Evolutionary conservation across 2,797 vertebrate species (phyloP).

Genomic region (Tokudaia tokunoshimensis): DNA sequence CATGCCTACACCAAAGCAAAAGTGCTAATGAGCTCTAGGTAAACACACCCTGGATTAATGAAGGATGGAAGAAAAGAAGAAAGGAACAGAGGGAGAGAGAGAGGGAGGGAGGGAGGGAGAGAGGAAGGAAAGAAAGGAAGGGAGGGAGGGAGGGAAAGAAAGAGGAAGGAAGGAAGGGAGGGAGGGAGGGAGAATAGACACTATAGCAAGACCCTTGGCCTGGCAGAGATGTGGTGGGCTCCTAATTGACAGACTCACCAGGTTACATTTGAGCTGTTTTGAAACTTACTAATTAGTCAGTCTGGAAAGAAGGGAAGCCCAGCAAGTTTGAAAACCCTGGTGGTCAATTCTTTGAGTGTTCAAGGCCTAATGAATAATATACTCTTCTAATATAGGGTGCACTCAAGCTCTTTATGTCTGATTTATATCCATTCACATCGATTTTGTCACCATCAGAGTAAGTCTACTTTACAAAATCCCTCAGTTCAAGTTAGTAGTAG

Average conservation of each 20-base stretch:
- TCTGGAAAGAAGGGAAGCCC: neutral
- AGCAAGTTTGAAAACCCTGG: neutral
- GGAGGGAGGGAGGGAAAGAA: no score
- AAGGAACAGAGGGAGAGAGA: no score
- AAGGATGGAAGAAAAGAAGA: neutral
- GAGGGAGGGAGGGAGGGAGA: no score
- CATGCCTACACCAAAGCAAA: neutral
- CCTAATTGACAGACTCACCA: neutral
- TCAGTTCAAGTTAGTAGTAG: neutral
- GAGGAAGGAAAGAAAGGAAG: no score
- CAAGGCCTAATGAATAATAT: neutral
- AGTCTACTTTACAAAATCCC: conserved; percentile 2
- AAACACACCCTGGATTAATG: neutral
- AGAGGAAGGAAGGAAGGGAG: neutral
- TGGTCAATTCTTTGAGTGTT: neutral
- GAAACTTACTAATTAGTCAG: neutral
- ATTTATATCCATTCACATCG: neutral
- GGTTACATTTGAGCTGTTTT: neutral
- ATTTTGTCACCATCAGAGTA: neutral
- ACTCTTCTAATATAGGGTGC: neutral
- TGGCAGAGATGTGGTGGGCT: neutral
- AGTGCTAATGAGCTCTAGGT: neutral
- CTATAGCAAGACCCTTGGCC: neutral
- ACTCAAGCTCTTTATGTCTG: neutral
- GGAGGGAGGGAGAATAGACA: neutral